These are phyloP conservation scores for Hylaea fasciaria DNA, from an alignment of 2,888 invertebrate genomes.

Conservation along the genomic window DNA sequence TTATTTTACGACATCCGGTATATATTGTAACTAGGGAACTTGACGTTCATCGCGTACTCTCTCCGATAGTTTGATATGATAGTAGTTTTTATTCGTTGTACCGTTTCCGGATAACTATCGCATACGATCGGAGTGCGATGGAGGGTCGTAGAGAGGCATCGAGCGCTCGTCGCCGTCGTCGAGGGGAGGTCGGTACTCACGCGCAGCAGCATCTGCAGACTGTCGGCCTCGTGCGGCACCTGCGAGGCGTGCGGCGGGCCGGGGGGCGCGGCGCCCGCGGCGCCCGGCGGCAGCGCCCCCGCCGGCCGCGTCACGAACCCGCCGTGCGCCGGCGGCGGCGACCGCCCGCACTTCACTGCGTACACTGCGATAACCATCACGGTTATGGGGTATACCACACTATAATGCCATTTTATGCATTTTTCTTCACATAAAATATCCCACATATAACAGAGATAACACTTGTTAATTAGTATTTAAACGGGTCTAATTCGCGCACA, in stretches of 20 bases:
- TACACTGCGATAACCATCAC: constrained; percentile 43
- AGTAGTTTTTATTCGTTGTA: too few relatives aligned
- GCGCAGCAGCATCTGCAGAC: constrained; percentile 90
- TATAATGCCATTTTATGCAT: background rate
- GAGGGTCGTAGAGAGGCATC: too few relatives aligned
- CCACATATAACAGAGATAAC: too few relatives aligned
- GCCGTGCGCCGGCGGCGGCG: constrained; percentile 58
- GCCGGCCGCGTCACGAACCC: constrained; percentile 47
- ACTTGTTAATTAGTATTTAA: too few relatives aligned
- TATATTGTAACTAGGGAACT: too few relatives aligned
- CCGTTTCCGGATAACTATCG: too few relatives aligned
- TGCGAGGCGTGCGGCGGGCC: constrained; percentile 90
- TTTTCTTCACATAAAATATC: too few relatives aligned
- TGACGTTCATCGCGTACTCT: too few relatives aligned
- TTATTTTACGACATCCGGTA: background rate
- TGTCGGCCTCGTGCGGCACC: constrained; percentile 93
- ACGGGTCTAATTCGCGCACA: too few relatives aligned
- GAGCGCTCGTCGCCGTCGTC: too few relatives aligned
- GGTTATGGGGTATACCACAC: background rate
- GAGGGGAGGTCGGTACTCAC: constrained; percentile 67
- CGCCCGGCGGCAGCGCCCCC: constrained; percentile 59
- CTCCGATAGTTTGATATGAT: too few relatives aligned
- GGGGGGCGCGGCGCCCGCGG: constrained; percentile 55
- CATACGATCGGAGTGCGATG: too few relatives aligned
- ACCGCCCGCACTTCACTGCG: constrained; percentile 43